phyloP scores from a whole-genome alignment of 92 coral and sea anemone species.

The Galaxea fascicularis region DNA sequence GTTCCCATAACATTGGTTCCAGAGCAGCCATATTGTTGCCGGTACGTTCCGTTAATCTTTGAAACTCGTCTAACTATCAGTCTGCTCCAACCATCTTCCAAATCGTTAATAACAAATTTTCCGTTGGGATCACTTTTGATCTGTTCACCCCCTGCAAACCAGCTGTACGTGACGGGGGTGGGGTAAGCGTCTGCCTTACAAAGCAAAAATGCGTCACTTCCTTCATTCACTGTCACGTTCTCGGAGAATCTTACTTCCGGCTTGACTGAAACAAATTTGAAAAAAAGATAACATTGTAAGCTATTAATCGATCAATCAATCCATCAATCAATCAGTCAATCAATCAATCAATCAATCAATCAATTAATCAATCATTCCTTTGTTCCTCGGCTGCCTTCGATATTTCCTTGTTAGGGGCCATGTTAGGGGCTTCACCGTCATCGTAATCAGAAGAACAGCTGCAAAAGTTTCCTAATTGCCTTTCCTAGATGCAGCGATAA shows the following conservation, averaged over 20 bases:
- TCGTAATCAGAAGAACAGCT: no score
- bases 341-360: no score
- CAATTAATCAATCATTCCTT: no score
- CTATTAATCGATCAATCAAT: no score
- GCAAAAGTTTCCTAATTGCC: no score
- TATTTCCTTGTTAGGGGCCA: no score
- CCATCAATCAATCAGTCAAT: no score
- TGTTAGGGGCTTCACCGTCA: no score
- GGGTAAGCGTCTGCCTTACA: slow-evolving; percentile 59
- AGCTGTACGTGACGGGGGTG: slow-evolving; percentile 27
- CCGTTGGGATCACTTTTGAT: neutral
- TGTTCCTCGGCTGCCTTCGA: no score
- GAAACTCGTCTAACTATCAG: slow-evolving; percentile 37
- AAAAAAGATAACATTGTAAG: no score
- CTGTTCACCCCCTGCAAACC: slow-evolving; percentile 34
- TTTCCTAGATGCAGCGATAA: no score
- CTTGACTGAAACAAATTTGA: slow-evolving; percentile 42
- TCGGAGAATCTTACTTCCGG: slow-evolving; percentile 29
- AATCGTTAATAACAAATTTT: neutral
- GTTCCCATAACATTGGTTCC: slow-evolving; percentile 61
- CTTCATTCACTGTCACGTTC: slow-evolving; percentile 42
- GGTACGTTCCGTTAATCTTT: slow-evolving; percentile 44
- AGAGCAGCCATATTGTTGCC: slow-evolving; percentile 39
- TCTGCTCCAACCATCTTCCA: slow-evolving; percentile 4
- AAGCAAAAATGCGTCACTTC: slow-evolving; percentile 13